Evolutionary conservation across 1,140 invertebrate genomes (phyloP).

Genomic region (Dreissena rostriformis): DNA sequence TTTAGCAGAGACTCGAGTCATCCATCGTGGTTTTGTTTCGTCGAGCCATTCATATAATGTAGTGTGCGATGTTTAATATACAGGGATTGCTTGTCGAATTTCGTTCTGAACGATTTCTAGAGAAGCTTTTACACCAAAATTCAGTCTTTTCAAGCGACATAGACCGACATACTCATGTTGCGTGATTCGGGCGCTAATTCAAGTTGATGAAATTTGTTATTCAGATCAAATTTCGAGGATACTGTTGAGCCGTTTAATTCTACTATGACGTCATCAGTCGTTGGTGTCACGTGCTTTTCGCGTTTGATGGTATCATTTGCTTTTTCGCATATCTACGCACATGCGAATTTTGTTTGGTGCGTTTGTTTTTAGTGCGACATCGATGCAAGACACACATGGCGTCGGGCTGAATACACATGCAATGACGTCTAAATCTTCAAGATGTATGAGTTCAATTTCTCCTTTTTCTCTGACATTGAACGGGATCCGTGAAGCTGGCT

Average conservation of each 20-base stretch:
- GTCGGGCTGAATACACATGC: not conserved
- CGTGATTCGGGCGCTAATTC: not conserved
- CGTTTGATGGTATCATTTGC: not conserved
- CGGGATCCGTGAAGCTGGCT: not conserved
- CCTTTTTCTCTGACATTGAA: conserved; percentile 3
- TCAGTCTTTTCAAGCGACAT: not conserved
- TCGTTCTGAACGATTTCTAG: not conserved
- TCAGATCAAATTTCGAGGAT: not conserved
- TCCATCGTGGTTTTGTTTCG: too few relatives aligned
- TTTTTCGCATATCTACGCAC: not conserved
- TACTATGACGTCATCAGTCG: too few relatives aligned
- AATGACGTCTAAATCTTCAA: not conserved
- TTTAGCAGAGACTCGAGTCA: too few relatives aligned
- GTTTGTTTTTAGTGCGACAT: not conserved
- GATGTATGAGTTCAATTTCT: not conserved
- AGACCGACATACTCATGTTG: not conserved
- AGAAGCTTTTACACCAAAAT: not conserved
- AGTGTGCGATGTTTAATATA: not conserved
- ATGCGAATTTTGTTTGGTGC: too few relatives aligned
- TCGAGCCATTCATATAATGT: too few relatives aligned
- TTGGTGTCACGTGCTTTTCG: not conserved
- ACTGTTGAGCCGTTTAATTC: not conserved
- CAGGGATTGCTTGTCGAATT: not conserved
- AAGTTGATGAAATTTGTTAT: not conserved
- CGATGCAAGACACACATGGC: not conserved